Base-by-base conservation (phyloP, 2,113 vertebrate genomes). In the Ceyx margarethae region DNA sequence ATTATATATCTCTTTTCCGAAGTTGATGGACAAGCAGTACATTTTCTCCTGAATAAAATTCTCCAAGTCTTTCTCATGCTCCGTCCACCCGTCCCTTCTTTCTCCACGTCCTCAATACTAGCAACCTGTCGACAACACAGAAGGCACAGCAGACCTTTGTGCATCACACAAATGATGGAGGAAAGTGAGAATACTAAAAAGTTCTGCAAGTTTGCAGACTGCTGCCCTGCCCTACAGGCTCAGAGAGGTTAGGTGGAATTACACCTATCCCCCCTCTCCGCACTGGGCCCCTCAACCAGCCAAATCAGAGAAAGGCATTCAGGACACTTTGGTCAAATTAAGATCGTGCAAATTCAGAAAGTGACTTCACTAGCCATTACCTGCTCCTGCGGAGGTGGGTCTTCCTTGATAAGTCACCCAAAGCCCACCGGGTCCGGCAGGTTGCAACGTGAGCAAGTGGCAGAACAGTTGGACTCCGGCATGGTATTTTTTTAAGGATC, bases 371-470 rank as follows among this genome's bases (percentile, higher is more conserved):
- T 25, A 50, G 83, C 31, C 13, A 3, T 97, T 97, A 97, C 97
- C 97, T 96, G 91, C 60, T 78, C 45, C 64, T 48, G 81, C 9
- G n/a, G 85, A 85, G 85, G 75, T 54, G 72, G 5, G 43, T 85
- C 75, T 92, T 81, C 35, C 29, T 57, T 29, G 8, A 57, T 65
- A 82, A 83, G 78, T 98, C 97, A 98, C 95, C 98, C 98, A 92
- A 98, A 98, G 90, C 97, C 97, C 81, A 97, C 96, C 2, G 98
- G 97, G 92, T 97, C 97, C 4, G 97, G 97, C 89, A 98, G 95
- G 94, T 97, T 95, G 91, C 95, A 96, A 96, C 93, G 91, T 89
- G 83, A 97, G 87, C 96, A 96, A 74, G 95, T 91, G 86, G 64
- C 81, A 46, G 91, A 89, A 85, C 69, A 86, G 85, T 89, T 88